phyloP scores from a whole-genome alignment of 2,113 vertebrate genomes.

The Indri indri region DNA sequence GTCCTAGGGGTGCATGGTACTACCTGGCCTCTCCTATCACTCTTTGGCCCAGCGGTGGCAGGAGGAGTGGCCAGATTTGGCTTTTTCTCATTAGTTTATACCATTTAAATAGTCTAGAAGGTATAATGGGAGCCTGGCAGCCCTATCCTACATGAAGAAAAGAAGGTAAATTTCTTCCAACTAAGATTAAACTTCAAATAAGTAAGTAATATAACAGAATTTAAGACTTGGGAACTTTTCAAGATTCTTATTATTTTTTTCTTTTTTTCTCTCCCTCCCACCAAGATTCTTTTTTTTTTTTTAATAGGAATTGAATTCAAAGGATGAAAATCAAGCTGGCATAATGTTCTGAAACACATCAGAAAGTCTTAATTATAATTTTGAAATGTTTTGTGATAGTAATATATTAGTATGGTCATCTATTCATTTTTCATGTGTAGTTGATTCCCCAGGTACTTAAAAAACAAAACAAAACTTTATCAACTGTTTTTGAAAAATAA shows the following conservation, averaged over 20 bases:
- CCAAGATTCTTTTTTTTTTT: background rate
- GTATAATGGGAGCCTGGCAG: background rate
- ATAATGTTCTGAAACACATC: background rate
- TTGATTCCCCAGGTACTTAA: background rate
- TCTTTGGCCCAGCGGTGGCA: no score
- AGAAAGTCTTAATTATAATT: background rate
- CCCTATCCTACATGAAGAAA: background rate
- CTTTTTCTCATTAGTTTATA: background rate
- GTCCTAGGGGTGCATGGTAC: no score
- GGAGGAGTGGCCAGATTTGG: no score
- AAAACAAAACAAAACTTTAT: background rate
- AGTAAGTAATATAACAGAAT: background rate
- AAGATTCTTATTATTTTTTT: background rate
- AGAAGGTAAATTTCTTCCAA: background rate
- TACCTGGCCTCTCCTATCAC: no score
- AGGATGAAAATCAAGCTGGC: background rate
- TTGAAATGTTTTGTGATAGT: background rate
- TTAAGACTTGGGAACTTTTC: background rate
- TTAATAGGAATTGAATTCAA: background rate
- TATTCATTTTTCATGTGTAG: background rate
- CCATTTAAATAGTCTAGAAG: background rate
- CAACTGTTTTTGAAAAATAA: background rate
- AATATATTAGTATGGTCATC: background rate
- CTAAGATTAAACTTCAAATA: background rate
- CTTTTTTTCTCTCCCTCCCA: no score